Evolutionary conservation across 2,797 vertebrate species (phyloP), one percentile per base, ranked within the genome.

Genomic region (Spea hammondii): DNA sequence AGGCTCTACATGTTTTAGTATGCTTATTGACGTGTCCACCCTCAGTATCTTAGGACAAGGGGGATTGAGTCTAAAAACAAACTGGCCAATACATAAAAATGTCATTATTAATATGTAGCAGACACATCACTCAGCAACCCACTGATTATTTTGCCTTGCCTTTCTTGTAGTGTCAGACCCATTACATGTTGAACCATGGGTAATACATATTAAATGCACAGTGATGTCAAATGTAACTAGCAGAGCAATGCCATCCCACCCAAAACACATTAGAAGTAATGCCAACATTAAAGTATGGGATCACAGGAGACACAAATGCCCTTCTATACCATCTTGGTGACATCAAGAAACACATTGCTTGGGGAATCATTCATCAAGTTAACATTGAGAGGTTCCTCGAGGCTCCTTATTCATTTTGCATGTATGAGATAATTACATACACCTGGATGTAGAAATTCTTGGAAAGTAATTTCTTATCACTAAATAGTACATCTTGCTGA

Each of bases 321-420:
- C 66, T 62, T 53, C 44, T 62, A 51, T 68, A 48, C 32, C 48
- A 62, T 48, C 69, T 76, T 55, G 10, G 11, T 73, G 79, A 76
- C 79, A 81, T 81, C 51, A 50, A 53, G 74, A 77, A 76, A 77
- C 79, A 77, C 57, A 82, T 77, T 62, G 70, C 75, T 62, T 48
- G 47, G 46, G 59, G 57, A 51, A 53, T 64, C 75, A 82, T 82
- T 82, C 77, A 78, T 77, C 80, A 82, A 57, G 73, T 74, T 78
- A 82, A 77, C 70, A 71, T 65, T 70, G 65, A 82, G 70, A n/a
- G 54, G 50, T 82, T 73, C 57, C 75, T 82, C 49, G 46, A 69
- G 75, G 75, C 75, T 82, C 65, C 69, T 77, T 75, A 82, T 82
- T 82, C 77, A 82, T 82, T 77, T 82, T 82, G 80, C 70, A 78